A percentile compares a stretch with the other conserved stretches of the same genome.
These are phyloP conservation scores for Ectropis crepuscularia DNA, from an alignment of 2,888 invertebrate species.

Conservation along the genomic window DNA sequence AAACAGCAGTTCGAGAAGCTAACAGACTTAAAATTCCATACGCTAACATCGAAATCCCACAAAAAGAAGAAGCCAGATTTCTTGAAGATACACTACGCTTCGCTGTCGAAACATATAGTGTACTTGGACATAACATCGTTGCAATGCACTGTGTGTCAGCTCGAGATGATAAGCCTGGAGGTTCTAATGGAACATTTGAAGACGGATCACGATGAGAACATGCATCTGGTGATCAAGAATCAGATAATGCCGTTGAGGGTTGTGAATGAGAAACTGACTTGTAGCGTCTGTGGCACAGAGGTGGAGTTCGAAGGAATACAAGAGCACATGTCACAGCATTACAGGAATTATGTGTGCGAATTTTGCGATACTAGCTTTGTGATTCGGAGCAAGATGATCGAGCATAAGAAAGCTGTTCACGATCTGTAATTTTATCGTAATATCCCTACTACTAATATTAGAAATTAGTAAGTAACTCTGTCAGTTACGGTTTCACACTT, in stretches of 20 bases:
- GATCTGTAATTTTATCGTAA: conserved; percentile 44
- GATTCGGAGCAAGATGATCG: conserved; percentile 56
- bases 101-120: conserved; percentile 60
- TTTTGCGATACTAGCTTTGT: conserved; percentile 63
- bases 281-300: conserved; percentile 52
- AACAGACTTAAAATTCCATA: conserved; percentile 60
- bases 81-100: conserved; percentile 50
- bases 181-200: conserved; percentile 63
- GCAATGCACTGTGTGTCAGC: conserved; percentile 59
- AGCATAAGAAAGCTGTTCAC: conserved; percentile 60
- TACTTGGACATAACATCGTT: conserved; percentile 65
- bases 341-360: conserved; percentile 67
- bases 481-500: too few relatives aligned
- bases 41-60: conserved; percentile 41
- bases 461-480: too few relatives aligned
- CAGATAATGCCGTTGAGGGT: conserved; percentile 63
- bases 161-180: conserved; percentile 51
- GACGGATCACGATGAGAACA: conserved; percentile 53
- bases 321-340: conserved; percentile 71
- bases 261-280: conserved; percentile 45
- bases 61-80: conserved; percentile 53
- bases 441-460: too few relatives aligned
- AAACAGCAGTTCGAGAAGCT: conserved; percentile 60
- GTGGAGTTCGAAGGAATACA: conserved; percentile 56
- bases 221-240: conserved; percentile 66